phyloP scores from a whole-genome alignment of 2,888 invertebrate species.

The Diarsia dahlii region DNA sequence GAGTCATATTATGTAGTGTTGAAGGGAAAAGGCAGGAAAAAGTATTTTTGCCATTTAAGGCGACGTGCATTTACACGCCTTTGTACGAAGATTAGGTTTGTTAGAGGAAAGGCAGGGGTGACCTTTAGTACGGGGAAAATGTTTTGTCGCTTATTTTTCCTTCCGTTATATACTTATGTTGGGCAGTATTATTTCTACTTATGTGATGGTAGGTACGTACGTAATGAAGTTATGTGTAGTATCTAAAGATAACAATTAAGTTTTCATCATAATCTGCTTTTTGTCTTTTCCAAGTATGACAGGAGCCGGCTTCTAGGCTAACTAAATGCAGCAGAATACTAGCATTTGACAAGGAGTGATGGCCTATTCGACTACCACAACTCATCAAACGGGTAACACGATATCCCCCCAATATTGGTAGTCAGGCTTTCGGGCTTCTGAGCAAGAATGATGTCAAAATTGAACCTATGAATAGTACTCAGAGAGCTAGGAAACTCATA shows the following conservation, averaged over 20 bases:
- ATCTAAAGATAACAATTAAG: background rate
- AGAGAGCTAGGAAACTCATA: background rate
- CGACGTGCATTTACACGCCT: constrained; percentile 9
- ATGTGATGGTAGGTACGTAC: background rate
- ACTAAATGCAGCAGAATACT: no score
- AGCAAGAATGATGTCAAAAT: background rate
- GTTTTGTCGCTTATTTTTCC: constrained; percentile 4
- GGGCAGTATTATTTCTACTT: no score
- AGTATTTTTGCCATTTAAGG: background rate
- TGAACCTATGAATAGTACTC: background rate
- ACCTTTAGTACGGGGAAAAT: constrained; percentile 8
- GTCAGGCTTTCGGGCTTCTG: background rate
- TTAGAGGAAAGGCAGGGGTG: background rate
- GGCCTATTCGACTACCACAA: no score
- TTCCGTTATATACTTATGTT: background rate
- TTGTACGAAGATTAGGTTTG: constrained; percentile 16
- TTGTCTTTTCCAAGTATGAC: background rate
- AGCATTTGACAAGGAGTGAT: no score
- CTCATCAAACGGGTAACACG: no score
- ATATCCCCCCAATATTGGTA: no score
- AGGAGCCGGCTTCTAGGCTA: no score
- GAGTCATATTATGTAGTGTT: background rate
- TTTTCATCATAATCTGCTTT: background rate
- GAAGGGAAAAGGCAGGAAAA: background rate
- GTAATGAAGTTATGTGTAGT: background rate